These are phyloP conservation scores for Syrrhaptes paradoxus DNA, from an alignment of 2,113 vertebrate species.

Conservation along the genomic window DNA sequence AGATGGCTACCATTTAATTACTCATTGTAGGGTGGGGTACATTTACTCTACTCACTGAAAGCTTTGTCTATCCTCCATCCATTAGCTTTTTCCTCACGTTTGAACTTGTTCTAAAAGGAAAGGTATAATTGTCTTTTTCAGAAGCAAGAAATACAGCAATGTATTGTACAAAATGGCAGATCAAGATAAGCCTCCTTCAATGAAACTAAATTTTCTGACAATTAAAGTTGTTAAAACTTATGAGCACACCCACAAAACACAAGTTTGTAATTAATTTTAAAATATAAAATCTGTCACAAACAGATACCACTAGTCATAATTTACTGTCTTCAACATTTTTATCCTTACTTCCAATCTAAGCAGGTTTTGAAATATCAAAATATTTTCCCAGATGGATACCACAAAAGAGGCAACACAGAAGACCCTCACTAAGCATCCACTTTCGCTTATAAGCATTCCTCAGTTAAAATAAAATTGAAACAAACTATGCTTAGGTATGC, in stretches of 20 bases:
- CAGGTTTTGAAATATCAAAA: background rate
- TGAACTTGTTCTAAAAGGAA: constrained; percentile 93
- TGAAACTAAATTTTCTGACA: background rate
- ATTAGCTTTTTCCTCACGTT: constrained; percentile 91
- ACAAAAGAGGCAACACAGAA: background rate
- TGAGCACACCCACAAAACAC: background rate
- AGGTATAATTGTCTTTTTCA: constrained; percentile 3
- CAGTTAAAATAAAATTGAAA: background rate
- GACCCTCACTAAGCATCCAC: background rate
- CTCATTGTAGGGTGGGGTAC: background rate
- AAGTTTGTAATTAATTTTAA: background rate
- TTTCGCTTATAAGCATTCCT: background rate
- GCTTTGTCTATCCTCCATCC: constrained; percentile 97
- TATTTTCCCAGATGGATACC: background rate
- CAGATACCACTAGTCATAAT: background rate
- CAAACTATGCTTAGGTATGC: background rate
- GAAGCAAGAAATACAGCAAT: background rate
- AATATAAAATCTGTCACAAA: background rate
- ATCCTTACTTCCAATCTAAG: background rate
- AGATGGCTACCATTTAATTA: background rate
- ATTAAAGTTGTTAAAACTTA: background rate
- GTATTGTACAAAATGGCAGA: background rate
- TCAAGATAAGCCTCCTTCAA: background rate
- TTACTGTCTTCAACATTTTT: background rate
- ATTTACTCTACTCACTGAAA: constrained; percentile 85